Conservation (phyloP, 2,888 invertebrate genomes). For the Lasioglossum morio region DNA sequence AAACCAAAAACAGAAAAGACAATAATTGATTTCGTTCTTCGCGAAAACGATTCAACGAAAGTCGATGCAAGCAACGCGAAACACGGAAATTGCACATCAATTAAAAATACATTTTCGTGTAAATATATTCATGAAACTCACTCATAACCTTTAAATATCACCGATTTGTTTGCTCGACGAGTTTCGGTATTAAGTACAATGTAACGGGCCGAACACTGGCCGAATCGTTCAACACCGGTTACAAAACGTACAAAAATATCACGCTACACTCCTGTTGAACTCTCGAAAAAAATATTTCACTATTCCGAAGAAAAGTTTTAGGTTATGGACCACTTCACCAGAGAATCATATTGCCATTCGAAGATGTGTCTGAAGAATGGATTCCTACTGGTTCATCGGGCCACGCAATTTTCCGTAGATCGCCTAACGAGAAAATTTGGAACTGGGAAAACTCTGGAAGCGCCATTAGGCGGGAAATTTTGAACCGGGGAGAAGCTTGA, state of each 20-base stretch:
- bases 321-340: conserved; percentile 36
- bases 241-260: conserved; percentile 27
- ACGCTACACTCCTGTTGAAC: conserved; percentile 6
- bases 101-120: conserved; percentile 30
- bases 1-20: conserved; percentile 18
- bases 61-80: neutral
- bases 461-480: neutral
- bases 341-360: neutral
- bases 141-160: conserved; percentile 48
- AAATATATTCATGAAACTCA: conserved; percentile 18
- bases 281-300: neutral
- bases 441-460: neutral
- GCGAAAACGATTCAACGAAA: neutral
- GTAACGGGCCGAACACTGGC: neutral
- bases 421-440: neutral
- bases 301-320: conserved; percentile 8
- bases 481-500: neutral
- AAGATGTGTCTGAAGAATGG: neutral
- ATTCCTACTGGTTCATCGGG: neutral
- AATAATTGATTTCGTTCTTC: neutral
- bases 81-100: conserved; percentile 22
- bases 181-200: neutral
- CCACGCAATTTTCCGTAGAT: neutral
- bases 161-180: neutral
- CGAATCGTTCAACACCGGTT: neutral